Percentiles rank a stretch among this genome's conserved stretches.
Conservation (phyloP, 2,888 invertebrate genomes). For the Hirudinaria manillensis region DNA sequence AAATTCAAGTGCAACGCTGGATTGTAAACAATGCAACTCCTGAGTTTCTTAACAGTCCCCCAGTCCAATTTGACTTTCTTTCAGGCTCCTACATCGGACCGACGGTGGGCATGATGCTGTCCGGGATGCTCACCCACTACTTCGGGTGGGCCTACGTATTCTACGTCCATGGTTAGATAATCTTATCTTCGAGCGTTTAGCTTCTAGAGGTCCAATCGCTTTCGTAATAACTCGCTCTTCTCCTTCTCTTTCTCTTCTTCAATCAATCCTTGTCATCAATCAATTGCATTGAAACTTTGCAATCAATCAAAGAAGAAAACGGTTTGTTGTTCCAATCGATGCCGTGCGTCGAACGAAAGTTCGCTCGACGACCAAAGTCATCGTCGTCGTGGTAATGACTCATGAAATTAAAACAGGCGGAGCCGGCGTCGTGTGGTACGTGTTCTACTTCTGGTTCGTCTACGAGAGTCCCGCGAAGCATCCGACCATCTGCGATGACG, state of each 20-base stretch:
- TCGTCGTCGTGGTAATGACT: too few relatives aligned
- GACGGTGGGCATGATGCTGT: slow-evolving; percentile 48
- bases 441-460: slow-evolving; percentile 44
- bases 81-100: slow-evolving; percentile 51
- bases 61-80: slow-evolving; percentile 24
- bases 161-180: slow-evolving; percentile 46
- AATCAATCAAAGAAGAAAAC: neutral
- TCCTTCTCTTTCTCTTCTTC: neutral
- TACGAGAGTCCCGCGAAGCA: slow-evolving; percentile 48
- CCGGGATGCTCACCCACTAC: slow-evolving; percentile 49
- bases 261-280: too few relatives aligned
- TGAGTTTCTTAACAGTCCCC: too few relatives aligned
- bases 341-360: too few relatives aligned
- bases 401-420: slow-evolving; percentile 41
- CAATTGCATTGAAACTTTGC: too few relatives aligned
- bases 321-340: too few relatives aligned
- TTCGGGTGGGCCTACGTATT: slow-evolving; percentile 49
- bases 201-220: neutral
- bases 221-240: neutral
- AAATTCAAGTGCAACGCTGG: too few relatives aligned
- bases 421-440: slow-evolving; percentile 47
- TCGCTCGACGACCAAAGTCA: too few relatives aligned
- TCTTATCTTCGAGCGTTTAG: neutral
- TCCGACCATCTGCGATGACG: slow-evolving; percentile 45
- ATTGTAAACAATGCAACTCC: neutral